Percentiles rank a stretch among this genome's conserved stretches.
These are phyloP conservation scores for Leptonema lineaticorne DNA, from an alignment of 1,140 invertebrate genomes.

Conservation along the genomic window DNA sequence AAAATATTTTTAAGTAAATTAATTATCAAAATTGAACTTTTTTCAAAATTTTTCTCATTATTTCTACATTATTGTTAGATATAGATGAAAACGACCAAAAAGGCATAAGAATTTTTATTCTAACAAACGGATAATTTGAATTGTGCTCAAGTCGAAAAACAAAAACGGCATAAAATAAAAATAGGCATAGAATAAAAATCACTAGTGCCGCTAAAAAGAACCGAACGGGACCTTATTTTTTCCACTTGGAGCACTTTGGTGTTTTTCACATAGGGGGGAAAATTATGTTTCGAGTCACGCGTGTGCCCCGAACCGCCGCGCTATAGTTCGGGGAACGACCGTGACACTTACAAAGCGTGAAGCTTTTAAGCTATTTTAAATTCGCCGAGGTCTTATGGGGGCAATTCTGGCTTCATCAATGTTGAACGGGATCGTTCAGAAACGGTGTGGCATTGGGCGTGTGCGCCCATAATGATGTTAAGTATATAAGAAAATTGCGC, in stretches of 20 bases:
- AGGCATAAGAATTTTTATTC: too few relatives aligned
- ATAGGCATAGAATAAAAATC: too few relatives aligned
- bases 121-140: too few relatives aligned
- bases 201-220: neutral
- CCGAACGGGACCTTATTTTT: neutral
- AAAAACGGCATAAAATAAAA: neutral
- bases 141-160: neutral
- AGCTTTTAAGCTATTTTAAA: slow-evolving; percentile 33
- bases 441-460: neutral
- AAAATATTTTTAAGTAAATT: too few relatives aligned
- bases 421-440: slow-evolving; percentile 21
- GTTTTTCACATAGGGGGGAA: neutral
- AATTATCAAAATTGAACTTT: too few relatives aligned
- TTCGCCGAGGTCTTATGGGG: slow-evolving; percentile 8
- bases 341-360: slow-evolving; percentile 31
- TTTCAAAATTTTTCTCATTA: too few relatives aligned
- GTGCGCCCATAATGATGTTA: slow-evolving; percentile 6
- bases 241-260: neutral
- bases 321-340: slow-evolving; percentile 14
- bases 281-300: slow-evolving; percentile 35
- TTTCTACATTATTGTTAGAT: too few relatives aligned
- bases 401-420: slow-evolving; percentile 28
- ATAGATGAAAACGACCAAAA: too few relatives aligned
- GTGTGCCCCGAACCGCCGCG: slow-evolving; percentile 26
- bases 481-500: neutral